Conservation (phyloP, 2,797 vertebrate genomes). For the Sparus aurata region DNA sequence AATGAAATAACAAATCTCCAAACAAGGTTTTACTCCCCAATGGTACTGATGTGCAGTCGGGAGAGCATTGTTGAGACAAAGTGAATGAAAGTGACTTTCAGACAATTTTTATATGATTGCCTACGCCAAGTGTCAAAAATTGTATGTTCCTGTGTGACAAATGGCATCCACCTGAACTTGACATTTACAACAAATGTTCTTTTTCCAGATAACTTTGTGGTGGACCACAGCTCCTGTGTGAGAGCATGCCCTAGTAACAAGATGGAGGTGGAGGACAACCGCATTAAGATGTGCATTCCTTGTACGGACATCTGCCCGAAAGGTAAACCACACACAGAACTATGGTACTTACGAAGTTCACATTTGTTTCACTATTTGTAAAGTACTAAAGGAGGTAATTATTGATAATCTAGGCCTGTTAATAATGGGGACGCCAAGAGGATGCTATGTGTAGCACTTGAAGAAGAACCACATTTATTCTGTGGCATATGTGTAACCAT, state of each 20-base stretch:
- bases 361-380: background rate
- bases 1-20: too few species aligned
- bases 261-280: constrained; percentile 98
- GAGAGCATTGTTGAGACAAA: background rate
- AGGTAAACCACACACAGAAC: constrained; percentile 83
- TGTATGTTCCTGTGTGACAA: constrained; percentile 47
- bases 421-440: background rate
- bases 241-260: constrained; percentile 98
- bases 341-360: background rate
- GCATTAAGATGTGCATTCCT: constrained; percentile 96
- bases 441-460: background rate
- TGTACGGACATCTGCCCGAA: constrained; percentile 99
- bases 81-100: constrained; percentile 31
- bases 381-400: background rate
- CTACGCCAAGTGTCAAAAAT: constrained; percentile 16
- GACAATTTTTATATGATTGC: constrained; percentile 21
- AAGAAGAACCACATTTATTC: background rate
- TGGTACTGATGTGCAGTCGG: background rate
- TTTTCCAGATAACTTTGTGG: constrained; percentile 96
- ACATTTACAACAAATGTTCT: constrained; percentile 41
- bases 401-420: background rate
- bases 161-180: constrained; percentile 42
- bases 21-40: background rate
- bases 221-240: constrained; percentile 98
- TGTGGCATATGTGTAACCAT: background rate